A percentile compares a stretch with the other conserved stretches of the same genome.
These are phyloP conservation scores for Philantomba maxwellii DNA, from an alignment of 2,113 vertebrate genomes.

Conservation along the genomic window DNA sequence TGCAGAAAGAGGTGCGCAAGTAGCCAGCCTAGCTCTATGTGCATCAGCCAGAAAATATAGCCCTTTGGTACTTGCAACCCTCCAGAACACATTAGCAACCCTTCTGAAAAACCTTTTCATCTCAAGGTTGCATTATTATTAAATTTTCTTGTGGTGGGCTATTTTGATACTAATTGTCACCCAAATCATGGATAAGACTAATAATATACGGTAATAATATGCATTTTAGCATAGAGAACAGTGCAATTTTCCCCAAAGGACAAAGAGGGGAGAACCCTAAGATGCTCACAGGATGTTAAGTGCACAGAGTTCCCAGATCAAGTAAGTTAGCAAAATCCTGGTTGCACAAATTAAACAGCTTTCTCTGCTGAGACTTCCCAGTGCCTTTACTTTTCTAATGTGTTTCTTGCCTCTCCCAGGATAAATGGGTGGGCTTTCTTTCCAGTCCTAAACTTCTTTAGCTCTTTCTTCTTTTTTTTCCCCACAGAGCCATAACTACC, in stretches of 20 bases:
- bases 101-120: conserved; percentile 45
- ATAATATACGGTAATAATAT: conserved; percentile 24
- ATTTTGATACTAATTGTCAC: conserved; percentile 51
- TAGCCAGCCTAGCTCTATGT: conserved; percentile 1
- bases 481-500: neutral
- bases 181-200: conserved; percentile 14
- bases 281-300: neutral
- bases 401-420: neutral
- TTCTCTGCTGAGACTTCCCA: neutral
- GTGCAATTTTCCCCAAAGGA: neutral
- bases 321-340: conserved; percentile 16
- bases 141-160: conserved; percentile 39
- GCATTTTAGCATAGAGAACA: conserved; percentile 24
- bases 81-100: conserved; percentile 42
- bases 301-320: conserved; percentile 2
- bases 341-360: conserved; percentile 26
- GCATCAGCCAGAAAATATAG: conserved; percentile 25
- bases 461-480: neutral
- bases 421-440: neutral
- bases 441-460: neutral
- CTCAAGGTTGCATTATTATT: neutral
- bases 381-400: neutral
- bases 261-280: conserved; percentile 34
- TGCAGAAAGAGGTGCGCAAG: conserved; percentile 43
- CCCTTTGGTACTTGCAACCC: neutral